Evolutionary conservation across 1,140 invertebrate species (phyloP).

Genomic region (Hyles vespertilio): DNA sequence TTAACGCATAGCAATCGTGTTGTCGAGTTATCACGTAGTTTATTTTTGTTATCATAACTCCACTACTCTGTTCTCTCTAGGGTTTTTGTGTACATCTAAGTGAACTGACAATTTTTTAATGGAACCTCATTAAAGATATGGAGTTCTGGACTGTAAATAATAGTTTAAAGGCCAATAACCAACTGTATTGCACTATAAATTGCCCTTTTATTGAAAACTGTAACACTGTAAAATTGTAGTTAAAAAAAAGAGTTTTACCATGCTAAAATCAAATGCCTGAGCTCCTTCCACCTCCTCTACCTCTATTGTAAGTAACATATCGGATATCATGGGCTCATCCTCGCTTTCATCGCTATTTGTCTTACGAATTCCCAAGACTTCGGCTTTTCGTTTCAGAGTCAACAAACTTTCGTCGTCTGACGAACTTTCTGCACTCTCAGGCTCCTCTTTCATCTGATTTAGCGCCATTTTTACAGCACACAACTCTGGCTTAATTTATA

Average conservation of each 20-base stretch:
- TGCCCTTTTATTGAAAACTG: no score
- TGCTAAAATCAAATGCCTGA: constrained; percentile 24
- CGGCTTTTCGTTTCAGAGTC: constrained; percentile 22
- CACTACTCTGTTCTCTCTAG: no score
- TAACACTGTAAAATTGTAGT: neutral
- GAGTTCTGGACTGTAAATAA: neutral
- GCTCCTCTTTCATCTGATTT: constrained; percentile 3
- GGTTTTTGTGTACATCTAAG: neutral
- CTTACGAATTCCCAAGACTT: constrained; percentile 9
- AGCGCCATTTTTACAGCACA: constrained; percentile 4
- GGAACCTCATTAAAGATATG: neutral
- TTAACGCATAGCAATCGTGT: no score
- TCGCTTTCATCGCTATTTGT: constrained; percentile 19
- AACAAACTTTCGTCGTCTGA: constrained; percentile 29
- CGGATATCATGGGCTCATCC: constrained; percentile 18
- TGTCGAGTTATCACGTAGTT: no score
- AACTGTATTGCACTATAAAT: neutral
- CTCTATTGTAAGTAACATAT: constrained; percentile 22
- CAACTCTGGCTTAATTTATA: neutral
- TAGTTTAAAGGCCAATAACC: neutral
- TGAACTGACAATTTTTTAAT: neutral
- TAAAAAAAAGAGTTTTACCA: constrained; percentile 15
- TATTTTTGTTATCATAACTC: no score
- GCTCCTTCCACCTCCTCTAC: constrained; percentile 24
- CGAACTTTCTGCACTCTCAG: constrained; percentile 17